Percentiles rank a stretch among this genome's conserved stretches.
Evolutionary conservation across 2,888 invertebrate species (phyloP).

Genomic region (Cyclophora albipunctata): DNA sequence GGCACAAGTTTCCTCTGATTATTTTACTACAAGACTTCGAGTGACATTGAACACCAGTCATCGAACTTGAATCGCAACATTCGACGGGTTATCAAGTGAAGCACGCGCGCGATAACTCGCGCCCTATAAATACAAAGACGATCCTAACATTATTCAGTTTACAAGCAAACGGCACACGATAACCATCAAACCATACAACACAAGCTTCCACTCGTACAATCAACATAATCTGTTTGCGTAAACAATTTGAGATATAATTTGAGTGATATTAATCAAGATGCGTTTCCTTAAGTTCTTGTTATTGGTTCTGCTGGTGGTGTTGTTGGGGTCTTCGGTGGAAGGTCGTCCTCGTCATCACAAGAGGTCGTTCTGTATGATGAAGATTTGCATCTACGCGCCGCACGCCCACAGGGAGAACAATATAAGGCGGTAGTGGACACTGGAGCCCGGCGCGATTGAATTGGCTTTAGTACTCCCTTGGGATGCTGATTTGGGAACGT

Average conservation of each 20-base stretch:
- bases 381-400: slow-evolving; percentile 48
- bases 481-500: background rate
- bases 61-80: slow-evolving; percentile 58
- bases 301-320: slow-evolving; percentile 28
- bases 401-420: slow-evolving; percentile 27
- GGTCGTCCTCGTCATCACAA: slow-evolving; percentile 33
- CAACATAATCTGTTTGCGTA: background rate
- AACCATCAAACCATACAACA: slow-evolving; percentile 23
- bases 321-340: slow-evolving; percentile 31
- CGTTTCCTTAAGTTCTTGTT: slow-evolving; percentile 43
- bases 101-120: slow-evolving; percentile 66
- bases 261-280: slow-evolving; percentile 33
- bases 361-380: slow-evolving; percentile 47
- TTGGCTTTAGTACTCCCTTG: too few relatives aligned
- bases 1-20: slow-evolving; percentile 42
- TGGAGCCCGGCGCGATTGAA: too few relatives aligned
- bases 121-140: slow-evolving; percentile 44
- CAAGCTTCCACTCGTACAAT: slow-evolving; percentile 1
- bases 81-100: slow-evolving; percentile 52
- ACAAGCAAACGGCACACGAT: slow-evolving; percentile 39
- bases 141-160: slow-evolving; percentile 44
- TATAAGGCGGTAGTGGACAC: slow-evolving; percentile 11
- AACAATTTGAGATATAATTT: background rate
- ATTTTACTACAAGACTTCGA: slow-evolving; percentile 58
- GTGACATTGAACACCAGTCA: slow-evolving; percentile 69